Evolutionary conservation across 1,140 invertebrate genomes (phyloP).

Genomic region (Ptiloglossa arizonensis): DNA sequence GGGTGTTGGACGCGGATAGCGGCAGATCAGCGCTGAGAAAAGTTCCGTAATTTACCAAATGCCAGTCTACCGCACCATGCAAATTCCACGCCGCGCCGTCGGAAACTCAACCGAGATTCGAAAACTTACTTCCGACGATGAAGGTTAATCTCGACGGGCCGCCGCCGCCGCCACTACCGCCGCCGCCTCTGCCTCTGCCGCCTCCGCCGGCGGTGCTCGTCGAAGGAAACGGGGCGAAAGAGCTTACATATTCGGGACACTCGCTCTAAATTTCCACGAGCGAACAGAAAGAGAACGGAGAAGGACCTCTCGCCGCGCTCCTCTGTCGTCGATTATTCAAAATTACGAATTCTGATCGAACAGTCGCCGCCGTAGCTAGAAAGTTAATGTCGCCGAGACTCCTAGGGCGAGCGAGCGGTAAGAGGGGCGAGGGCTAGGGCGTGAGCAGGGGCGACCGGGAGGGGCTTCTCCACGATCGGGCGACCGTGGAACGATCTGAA

Average conservation of each 20-base stretch:
- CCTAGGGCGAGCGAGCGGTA: neutral
- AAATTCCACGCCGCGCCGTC: slow-evolving; percentile 54
- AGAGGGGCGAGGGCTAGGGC: neutral
- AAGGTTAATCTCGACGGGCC: slow-evolving; percentile 58
- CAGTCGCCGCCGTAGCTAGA: slow-evolving; percentile 24
- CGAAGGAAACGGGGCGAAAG: slow-evolving; percentile 46
- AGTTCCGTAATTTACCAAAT: slow-evolving; percentile 66
- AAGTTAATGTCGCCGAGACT: slow-evolving; percentile 36
- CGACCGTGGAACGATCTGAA: neutral
- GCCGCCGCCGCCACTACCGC: no score
- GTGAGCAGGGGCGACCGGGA: neutral
- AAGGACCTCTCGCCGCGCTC: neutral
- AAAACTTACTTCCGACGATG: slow-evolving; percentile 62
- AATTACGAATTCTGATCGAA: slow-evolving; percentile 40
- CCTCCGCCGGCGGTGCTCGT: no score
- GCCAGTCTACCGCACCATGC: slow-evolving; percentile 54
- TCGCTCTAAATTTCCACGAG: slow-evolving; percentile 45
- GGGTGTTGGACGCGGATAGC: slow-evolving; percentile 25
- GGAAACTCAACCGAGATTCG: slow-evolving; percentile 58
- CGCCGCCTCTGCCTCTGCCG: no score
- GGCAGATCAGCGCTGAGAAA: slow-evolving; percentile 50
- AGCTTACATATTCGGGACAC: slow-evolving; percentile 51
- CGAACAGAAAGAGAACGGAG: slow-evolving; percentile 25
- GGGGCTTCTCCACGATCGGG: no score
- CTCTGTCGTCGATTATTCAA: slow-evolving; percentile 45